phyloP scores from a whole-genome alignment of 2,797 vertebrate species.

The Siniperca obscura region DNA sequence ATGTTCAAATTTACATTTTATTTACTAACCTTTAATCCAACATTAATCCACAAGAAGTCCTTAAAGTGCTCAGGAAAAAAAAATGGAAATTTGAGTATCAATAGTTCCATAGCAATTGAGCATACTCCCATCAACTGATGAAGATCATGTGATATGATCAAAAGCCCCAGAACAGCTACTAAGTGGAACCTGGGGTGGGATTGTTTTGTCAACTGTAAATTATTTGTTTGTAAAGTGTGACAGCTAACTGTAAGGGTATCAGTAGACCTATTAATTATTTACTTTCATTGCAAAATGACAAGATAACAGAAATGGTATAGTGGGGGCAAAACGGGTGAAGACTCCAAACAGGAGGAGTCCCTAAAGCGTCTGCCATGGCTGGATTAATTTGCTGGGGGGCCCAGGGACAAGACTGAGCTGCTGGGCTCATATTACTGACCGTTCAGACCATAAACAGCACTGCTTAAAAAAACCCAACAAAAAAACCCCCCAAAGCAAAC shows the following conservation, averaged over 20 bases:
- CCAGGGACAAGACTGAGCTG: not conserved
- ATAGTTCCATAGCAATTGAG: not conserved
- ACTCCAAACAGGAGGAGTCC: not conserved
- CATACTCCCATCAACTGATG: not conserved
- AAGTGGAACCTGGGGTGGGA: not conserved
- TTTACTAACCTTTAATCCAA: not conserved
- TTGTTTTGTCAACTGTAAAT: slow-evolving; percentile 8
- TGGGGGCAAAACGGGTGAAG: not conserved
- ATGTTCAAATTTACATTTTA: not conserved
- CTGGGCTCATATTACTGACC: too few relatives aligned
- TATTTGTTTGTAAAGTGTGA: slow-evolving; percentile 13
- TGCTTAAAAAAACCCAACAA: not conserved
- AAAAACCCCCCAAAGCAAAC: not conserved
- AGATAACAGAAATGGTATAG: too few relatives aligned
- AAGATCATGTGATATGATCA: slow-evolving; percentile 1
- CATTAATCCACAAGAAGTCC: not conserved
- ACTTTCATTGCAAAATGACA: not conserved
- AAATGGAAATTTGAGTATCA: not conserved
- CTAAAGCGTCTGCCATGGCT: not conserved
- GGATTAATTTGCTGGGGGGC: not conserved
- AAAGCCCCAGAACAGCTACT: not conserved
- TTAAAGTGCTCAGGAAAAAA: not conserved
- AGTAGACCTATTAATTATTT: not conserved
- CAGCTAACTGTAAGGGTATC: not conserved
- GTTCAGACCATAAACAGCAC: not conserved